phyloP scores from a whole-genome alignment of 2,113 vertebrate species.

The Beaufortia kweichowensis region DNA sequence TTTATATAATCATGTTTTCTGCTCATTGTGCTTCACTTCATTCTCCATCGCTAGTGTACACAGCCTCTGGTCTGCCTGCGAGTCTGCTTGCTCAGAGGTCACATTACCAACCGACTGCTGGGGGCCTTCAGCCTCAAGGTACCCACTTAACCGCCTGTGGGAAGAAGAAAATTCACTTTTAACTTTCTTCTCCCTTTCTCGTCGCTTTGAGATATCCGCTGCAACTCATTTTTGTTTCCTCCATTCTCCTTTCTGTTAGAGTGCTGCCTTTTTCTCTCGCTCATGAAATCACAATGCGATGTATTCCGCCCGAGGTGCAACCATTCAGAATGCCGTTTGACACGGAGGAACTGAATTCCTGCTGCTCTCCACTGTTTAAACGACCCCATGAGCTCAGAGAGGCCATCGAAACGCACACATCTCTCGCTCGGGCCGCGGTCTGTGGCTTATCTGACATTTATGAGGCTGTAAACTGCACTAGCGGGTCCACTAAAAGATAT shows the following conservation, averaged over 20 bases:
- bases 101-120: conserved; percentile 59
- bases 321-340: conserved; percentile 73
- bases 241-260: conserved; percentile 28
- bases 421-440: conserved; percentile 30
- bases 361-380: conserved; percentile 49
- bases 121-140: conserved; percentile 50
- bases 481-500: conserved; percentile 55
- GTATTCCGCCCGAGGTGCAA: conserved; percentile 74
- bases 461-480: conserved; percentile 53
- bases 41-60: conserved; percentile 49
- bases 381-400: conserved; percentile 44
- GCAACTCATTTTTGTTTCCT: conserved; percentile 43
- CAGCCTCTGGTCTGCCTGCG: conserved; percentile 66
- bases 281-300: conserved; percentile 78
- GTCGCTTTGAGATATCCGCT: conserved; percentile 19
- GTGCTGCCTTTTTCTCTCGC: conserved; percentile 33
- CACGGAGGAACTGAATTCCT: conserved; percentile 63
- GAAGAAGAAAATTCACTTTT: conserved; percentile 30
- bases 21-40: no score
- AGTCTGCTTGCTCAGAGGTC: conserved; percentile 60
- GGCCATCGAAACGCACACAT: conserved; percentile 42
- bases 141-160: conserved; percentile 38
- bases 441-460: conserved; percentile 57
- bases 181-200: conserved; percentile 31
- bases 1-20: not conserved